Percentiles rank a stretch among this genome's conserved stretches.
Evolutionary conservation across 1,140 invertebrate species (phyloP).

Genomic region (Sesamia nonagrioides): DNA sequence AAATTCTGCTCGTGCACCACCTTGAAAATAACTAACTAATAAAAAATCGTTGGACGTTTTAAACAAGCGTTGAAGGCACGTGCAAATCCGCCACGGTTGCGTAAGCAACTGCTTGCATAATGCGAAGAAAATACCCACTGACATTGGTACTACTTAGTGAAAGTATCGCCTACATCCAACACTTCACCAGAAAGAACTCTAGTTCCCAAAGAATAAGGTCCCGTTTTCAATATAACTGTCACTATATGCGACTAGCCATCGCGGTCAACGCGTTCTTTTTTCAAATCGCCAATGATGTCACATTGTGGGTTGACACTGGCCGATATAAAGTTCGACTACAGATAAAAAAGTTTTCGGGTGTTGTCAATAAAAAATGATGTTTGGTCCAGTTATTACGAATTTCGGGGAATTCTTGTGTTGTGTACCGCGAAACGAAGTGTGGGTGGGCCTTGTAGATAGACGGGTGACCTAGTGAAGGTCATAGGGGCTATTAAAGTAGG

Average conservation of each 20-base stretch:
- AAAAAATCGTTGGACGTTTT: constrained; percentile 18
- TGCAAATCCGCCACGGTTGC: constrained; percentile 59
- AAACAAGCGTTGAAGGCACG: constrained; percentile 52
- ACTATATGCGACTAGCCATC: constrained; percentile 50
- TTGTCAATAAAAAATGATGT: constrained; percentile 34
- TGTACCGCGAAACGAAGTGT: constrained; percentile 4
- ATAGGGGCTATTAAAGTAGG: neutral
- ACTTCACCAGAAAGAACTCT: constrained; percentile 48
- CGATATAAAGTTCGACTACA: constrained; percentile 39
- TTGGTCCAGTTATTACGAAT: constrained; percentile 23
- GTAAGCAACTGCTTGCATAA: constrained; percentile 71
- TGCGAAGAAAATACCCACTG: constrained; percentile 74
- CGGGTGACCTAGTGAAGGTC: constrained; percentile 27
- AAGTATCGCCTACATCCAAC: constrained; percentile 65
- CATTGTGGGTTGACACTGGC: constrained; percentile 49
- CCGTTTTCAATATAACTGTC: constrained; percentile 4
- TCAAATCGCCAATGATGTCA: constrained; percentile 60
- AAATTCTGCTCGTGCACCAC: constrained; percentile 1
- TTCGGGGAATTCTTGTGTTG: constrained; percentile 24
- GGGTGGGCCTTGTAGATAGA: constrained; percentile 19
- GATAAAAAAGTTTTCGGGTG: constrained; percentile 32
- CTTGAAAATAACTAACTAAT: constrained; percentile 19
- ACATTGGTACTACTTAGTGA: constrained; percentile 82
- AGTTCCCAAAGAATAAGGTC: constrained; percentile 9
- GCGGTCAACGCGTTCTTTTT: constrained; percentile 63